Base-by-base conservation (phyloP, 64 coral and sea anemone genomes). In the Pachyseris speciosa region DNA sequence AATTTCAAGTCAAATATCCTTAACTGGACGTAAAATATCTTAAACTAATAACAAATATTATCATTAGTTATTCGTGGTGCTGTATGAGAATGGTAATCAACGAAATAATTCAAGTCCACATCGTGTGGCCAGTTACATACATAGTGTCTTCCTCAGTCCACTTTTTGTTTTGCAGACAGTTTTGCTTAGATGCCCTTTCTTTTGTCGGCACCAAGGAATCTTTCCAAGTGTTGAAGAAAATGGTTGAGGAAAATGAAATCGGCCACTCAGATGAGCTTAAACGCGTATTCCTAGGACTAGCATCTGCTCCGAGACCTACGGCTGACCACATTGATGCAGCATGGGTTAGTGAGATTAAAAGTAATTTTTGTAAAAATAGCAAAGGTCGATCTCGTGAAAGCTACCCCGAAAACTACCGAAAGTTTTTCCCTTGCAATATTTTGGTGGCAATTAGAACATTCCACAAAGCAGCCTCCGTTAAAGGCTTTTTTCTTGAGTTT, bases 261-360 rank as follows among this genome's bases (percentile, higher is more conserved):
- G 49, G 7, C 27, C 71, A 60, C 24, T 8, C 30, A 51, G 58
- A 78, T 39, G 38, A 93, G 5, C n/a, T 87, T 28, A 78, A 81
- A 32, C 91, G 84, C 32, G 49, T 93, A 24, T 88, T 93, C 64
- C 25, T 88, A 19, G 84, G 61, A 37, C 22, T 93, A 15, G 72
- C 91, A 9, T 67, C 68, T 5, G 78, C 91, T 42, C 72, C 91
- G 0, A 60, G 44, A 52, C 84, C 84, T 3, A 36, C 47, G 7
- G 68, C 79, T 51, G 45, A 70, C 47, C 85, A 69, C 38, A 47
- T 86, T 7, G 60, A 63, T 29, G 31, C 49, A 16, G 36, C 33
- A 58, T 44, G 53, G 91, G 91, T 93, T 9, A 61, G 53, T 80
- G 31, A 76, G 4, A 20, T n/a, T 16, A 28, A 26, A 9, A 24